These are phyloP conservation scores for Molossus molossus DNA, from an alignment of 2,797 vertebrate species.

Conservation along the genomic window DNA sequence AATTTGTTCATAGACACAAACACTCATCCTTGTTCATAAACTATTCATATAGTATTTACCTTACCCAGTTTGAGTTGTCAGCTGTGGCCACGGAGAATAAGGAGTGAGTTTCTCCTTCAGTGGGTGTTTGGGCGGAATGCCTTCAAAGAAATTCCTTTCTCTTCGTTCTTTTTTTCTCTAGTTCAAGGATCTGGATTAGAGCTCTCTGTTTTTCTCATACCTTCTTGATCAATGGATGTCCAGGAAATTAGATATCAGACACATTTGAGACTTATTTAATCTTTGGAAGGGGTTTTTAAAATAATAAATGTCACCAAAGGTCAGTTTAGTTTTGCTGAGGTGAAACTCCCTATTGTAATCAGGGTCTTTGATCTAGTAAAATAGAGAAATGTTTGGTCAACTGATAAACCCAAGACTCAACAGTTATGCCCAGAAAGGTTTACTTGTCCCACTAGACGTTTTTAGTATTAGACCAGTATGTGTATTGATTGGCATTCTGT, in stretches of 20 bases:
- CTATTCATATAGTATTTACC: not conserved
- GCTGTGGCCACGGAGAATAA: not conserved
- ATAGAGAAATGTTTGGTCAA: not conserved
- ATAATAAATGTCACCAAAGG: not conserved
- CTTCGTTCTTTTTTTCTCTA: not conserved
- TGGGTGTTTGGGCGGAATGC: not conserved
- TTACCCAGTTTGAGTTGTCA: not conserved
- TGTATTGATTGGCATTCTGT: not conserved
- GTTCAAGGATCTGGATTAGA: not conserved
- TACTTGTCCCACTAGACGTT: not conserved
- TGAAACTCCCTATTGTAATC: constrained; percentile 6
- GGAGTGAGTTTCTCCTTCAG: not conserved
- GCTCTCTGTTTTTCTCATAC: not conserved
- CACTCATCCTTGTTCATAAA: not conserved
- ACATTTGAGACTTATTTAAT: constrained; percentile 9
- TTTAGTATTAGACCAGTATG: not conserved
- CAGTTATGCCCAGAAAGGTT: not conserved
- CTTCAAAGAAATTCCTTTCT: constrained; percentile 39
- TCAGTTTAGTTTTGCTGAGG: not conserved
- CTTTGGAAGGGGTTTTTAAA: constrained; percentile 18
- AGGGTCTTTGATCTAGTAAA: not conserved
- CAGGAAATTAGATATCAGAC: constrained; percentile 7
- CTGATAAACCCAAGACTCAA: not conserved
- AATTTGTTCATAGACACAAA: not conserved
- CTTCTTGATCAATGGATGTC: constrained; percentile 8